A percentile compares a stretch with the other conserved stretches of the same genome.
phyloP scores from a whole-genome alignment of 1,140 invertebrate genomes.

The Dendroctonus ponderosae region DNA sequence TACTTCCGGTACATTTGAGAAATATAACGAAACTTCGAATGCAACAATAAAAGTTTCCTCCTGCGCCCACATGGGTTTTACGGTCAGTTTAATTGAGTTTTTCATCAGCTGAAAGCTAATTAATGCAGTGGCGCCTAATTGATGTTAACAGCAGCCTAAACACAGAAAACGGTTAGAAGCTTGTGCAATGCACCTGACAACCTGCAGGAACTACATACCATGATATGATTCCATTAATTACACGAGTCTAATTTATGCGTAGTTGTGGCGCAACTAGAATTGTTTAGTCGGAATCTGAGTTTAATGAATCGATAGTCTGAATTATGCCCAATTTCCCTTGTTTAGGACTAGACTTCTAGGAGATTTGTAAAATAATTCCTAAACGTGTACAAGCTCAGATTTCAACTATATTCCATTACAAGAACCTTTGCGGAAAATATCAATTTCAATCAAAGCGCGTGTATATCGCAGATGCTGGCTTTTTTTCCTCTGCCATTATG shows the following conservation, averaged over 20 bases:
- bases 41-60: constrained; percentile 2
- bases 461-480: no score
- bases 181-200: constrained; percentile 6
- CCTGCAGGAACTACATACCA: constrained; percentile 3
- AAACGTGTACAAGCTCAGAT: no score
- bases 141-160: constrained; percentile 4
- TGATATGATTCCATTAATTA: constrained; percentile 11
- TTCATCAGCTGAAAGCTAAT: not conserved
- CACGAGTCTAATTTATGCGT: not conserved
- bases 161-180: not conserved
- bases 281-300: not conserved
- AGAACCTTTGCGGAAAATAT: no score
- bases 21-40: constrained; percentile 9
- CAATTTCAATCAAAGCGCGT: no score
- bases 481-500: no score
- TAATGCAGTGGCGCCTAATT: not conserved
- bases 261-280: constrained; percentile 3
- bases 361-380: no score
- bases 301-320: no score
- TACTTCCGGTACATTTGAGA: constrained; percentile 11
- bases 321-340: no score
- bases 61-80: not conserved
- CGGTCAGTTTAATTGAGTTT: constrained; percentile 1
- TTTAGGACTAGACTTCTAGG: no score
- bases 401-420: no score